phyloP scores from a whole-genome alignment of 2,113 vertebrate genomes.

The Triplophysa rosa region DNA sequence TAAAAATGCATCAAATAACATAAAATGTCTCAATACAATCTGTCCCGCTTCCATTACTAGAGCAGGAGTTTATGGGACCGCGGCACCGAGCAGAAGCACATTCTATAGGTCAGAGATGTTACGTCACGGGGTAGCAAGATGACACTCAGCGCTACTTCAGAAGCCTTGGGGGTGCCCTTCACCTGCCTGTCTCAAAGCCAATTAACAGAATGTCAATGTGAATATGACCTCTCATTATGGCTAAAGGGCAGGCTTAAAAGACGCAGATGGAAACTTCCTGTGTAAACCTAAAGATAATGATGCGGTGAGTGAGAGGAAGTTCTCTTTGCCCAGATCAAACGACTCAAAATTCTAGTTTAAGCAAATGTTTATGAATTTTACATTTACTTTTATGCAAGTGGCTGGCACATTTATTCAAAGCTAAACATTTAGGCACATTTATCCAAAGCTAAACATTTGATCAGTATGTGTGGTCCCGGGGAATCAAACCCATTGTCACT shows the following conservation, averaged over 20 bases:
- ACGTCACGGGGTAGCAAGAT: constrained; percentile 6
- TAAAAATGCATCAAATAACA: background rate
- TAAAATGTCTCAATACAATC: background rate
- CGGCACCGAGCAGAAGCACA: background rate
- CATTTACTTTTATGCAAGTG: background rate
- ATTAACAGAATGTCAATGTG: constrained; percentile 64
- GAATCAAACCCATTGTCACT: too few relatives aligned
- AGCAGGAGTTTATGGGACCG: background rate
- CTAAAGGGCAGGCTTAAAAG: constrained; percentile 58
- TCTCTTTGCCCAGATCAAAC: background rate
- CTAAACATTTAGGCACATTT: too few relatives aligned
- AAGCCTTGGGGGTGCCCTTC: constrained; percentile 51
- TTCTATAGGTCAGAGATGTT: constrained; percentile 13
- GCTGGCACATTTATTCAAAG: too few relatives aligned
- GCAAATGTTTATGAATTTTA: background rate
- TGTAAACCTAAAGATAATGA: constrained; percentile 23
- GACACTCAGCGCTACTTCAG: constrained; percentile 47
- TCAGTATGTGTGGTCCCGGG: too few relatives aligned
- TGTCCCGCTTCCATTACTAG: background rate
- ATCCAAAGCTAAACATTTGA: too few relatives aligned
- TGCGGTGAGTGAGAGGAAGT: background rate
- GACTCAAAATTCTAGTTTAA: background rate
- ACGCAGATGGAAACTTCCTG: constrained; percentile 30
- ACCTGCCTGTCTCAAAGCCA: constrained; percentile 49
- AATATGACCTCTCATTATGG: constrained; percentile 55